Conservation (phyloP, 2,113 vertebrate species). For the Dipodomys stephensi region DNA sequence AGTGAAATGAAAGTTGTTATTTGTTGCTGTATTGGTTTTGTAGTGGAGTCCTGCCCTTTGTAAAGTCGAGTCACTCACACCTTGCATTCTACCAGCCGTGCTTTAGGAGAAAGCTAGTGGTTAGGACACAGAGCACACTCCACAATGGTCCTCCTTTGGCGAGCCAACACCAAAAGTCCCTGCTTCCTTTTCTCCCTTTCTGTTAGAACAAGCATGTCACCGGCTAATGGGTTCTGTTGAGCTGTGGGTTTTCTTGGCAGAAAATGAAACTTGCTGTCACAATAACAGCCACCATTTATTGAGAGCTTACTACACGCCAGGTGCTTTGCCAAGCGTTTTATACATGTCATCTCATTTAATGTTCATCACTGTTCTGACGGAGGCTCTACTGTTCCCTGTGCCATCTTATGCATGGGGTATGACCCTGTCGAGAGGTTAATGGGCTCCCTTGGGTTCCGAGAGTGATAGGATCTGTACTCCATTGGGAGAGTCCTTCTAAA, state of each 20-base stretch:
- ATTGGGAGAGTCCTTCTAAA: neutral
- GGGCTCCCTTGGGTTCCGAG: neutral
- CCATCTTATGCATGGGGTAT: neutral
- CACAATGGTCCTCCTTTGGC: neutral
- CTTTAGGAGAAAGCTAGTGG: neutral
- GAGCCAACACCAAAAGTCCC: neutral
- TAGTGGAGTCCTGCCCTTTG: neutral
- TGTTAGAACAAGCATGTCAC: slow-evolving; percentile 63
- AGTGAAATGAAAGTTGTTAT: neutral
- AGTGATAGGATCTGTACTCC: neutral
- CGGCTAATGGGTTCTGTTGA: slow-evolving; percentile 60
- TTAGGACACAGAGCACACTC: neutral
- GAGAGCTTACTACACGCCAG: slow-evolving; percentile 25
- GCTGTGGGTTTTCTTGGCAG: slow-evolving; percentile 44
- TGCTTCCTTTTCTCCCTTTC: neutral
- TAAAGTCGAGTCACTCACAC: neutral
- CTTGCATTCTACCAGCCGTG: neutral
- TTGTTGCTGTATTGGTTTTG: neutral
- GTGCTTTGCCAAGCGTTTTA: slow-evolving; percentile 47
- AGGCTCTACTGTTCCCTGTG: neutral
- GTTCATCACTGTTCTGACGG: neutral
- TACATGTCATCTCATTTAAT: slow-evolving; percentile 67
- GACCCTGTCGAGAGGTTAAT: slow-evolving; percentile 13
- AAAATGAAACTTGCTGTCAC: slow-evolving; percentile 61
- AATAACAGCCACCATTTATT: slow-evolving; percentile 68